These are phyloP conservation scores for Bombyx mori DNA, from an alignment of 1,140 invertebrate genomes.

Conservation along the genomic window DNA sequence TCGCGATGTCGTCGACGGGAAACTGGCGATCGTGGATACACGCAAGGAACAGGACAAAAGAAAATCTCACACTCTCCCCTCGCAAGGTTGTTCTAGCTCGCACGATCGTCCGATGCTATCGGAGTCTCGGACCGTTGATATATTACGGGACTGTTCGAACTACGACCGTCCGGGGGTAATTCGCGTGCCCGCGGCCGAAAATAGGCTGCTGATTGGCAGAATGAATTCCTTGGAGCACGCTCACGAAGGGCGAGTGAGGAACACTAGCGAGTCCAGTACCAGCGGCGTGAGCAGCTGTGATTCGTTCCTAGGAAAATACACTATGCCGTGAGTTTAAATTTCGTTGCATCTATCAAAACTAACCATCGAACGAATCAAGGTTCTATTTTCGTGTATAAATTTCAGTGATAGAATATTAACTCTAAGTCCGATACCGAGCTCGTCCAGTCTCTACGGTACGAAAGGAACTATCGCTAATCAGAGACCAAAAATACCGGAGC, in stretches of 20 bases:
- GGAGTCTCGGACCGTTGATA: constrained; percentile 75
- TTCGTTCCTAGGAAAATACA: constrained; percentile 74
- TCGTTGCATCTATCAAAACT: constrained; percentile 4
- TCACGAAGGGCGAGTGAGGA: constrained; percentile 65
- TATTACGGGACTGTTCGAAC: constrained; percentile 47
- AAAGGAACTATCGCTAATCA: constrained; percentile 44
- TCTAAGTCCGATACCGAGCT: constrained; percentile 87
- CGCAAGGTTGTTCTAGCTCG: constrained; percentile 54
- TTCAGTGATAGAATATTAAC: constrained; percentile 78
- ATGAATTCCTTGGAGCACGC: constrained; percentile 60
- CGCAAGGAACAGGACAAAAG: constrained; percentile 42
- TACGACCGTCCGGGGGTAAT: constrained; percentile 38
- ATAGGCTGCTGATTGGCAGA: constrained; percentile 43
- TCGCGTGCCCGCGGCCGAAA: constrained; percentile 40
- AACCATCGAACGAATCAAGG: not conserved
- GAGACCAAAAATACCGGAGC: constrained; percentile 49
- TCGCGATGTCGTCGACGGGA: constrained; percentile 44
- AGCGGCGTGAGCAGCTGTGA: constrained; percentile 85
- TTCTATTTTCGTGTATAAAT: constrained; percentile 16
- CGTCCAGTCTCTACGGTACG: constrained; percentile 75
- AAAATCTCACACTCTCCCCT: constrained; percentile 72
- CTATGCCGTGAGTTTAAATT: constrained; percentile 66
- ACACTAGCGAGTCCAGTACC: constrained; percentile 82
- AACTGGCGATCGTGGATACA: constrained; percentile 20
- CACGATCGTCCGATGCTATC: constrained; percentile 74